A percentile compares a stretch with the other conserved stretches of the same genome.
Evolutionary conservation across 2,888 invertebrate species (phyloP).

Genomic region (Heterodera filipjevi): DNA sequence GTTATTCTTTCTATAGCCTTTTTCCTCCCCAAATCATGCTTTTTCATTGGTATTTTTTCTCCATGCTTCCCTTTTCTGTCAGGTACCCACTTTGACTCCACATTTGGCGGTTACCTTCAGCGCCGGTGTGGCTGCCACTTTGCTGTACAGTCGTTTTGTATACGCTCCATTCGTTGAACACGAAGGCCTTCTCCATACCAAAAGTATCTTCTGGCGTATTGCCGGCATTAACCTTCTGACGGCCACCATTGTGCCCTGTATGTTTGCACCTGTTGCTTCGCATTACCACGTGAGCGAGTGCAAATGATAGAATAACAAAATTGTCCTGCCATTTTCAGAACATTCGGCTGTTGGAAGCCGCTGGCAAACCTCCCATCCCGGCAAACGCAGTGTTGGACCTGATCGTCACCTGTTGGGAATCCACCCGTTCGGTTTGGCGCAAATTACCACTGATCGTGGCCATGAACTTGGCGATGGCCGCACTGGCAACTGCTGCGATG

Average conservation of each 20-base stretch:
- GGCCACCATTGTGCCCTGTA: not conserved
- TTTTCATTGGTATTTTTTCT: not conserved
- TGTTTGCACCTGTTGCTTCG: not conserved
- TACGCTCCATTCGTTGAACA: not conserved
- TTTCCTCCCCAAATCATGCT: not conserved
- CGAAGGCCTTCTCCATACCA: not conserved
- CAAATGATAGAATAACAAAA: not conserved
- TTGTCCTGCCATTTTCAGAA: not conserved
- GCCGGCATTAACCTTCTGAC: not conserved
- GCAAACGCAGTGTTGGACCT: not conserved
- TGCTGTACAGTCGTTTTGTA: not conserved
- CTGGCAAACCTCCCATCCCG: slow-evolving; percentile 9
- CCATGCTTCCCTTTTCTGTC: not conserved
- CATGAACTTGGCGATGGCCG: not conserved
- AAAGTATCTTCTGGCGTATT: not conserved
- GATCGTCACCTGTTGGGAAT: slow-evolving; percentile 10
- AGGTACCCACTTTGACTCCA: not conserved
- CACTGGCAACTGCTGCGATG: slow-evolving; percentile 8
- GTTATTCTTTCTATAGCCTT: no score
- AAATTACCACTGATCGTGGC: slow-evolving; percentile 18
- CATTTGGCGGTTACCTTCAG: not conserved
- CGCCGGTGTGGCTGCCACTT: not conserved
- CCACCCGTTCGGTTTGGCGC: slow-evolving; percentile 14
- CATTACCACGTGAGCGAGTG: not conserved
- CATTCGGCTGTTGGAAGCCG: not conserved